Base-by-base conservation (phyloP, 2,888 invertebrate genomes). In the Pterobdella sp. region DNA sequence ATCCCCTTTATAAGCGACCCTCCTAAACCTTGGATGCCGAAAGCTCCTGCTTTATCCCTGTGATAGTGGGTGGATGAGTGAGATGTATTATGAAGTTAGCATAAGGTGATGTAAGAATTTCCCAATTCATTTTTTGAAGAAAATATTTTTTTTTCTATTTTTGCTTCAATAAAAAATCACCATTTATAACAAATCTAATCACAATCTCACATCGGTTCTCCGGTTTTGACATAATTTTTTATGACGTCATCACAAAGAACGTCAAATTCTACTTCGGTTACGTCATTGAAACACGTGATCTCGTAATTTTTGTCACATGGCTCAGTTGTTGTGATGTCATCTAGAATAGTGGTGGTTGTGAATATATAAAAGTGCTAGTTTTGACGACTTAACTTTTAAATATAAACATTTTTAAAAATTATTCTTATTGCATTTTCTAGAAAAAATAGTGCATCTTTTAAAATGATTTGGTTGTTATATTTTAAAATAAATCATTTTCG, bases 21-120 rank as follows among this genome's bases (percentile, higher is more conserved):
- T 4, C 93, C 94, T 0, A 88, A 82, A 0, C 90, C 92, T 84
- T 93, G 92, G 72, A 94, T 90, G 0, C 92, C 94, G 83, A 94
- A 95, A 0, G 89, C 90, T n/a, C 94, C 94, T 4, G 94, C 94
- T 85, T 85, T 85, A 76, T 84, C 85, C 80, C 85, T 85, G 79
- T 31, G 82, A 72, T 18, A 32, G n/a, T 34, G 71, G 34, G 18
- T 31, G 29, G 26, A 29, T 34, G 35, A 36, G 3, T 34, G 29
- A n/a, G 34, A 31, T 56, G 35, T 4, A 66, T n/a, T 18, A 52
- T 66, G 18, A 29, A 66, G 4, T 18, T 22, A 35, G 36, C 31
- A 22, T 10, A 22, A 2, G 34, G n/a, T 36, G 36, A 31, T 29
- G 31, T 4, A 31, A 18, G 34, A 29, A 32, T 35, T 14, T 22